phyloP scores from a whole-genome alignment of 2,888 invertebrate species.

The Drosophila mettleri region DNA sequence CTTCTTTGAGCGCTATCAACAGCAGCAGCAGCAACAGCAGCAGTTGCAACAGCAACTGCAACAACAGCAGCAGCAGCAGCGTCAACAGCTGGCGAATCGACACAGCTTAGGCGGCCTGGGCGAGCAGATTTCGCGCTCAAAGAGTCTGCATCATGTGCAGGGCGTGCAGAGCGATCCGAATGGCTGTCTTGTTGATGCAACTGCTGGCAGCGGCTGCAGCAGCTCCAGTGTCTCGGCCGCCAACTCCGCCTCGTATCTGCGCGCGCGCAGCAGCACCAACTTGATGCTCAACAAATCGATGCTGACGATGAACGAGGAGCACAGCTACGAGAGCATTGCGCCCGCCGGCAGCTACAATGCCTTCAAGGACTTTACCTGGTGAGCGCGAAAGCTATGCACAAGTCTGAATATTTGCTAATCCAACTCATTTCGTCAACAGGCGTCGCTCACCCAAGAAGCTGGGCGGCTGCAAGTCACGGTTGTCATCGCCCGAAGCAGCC shows the following conservation, averaged over 20 bases:
- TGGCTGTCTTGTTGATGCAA: constrained; percentile 25
- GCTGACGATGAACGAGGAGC: constrained; percentile 66
- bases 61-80: constrained; percentile 48
- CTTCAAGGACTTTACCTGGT: constrained; percentile 88
- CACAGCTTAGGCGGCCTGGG: constrained; percentile 53
- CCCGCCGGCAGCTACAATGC: constrained; percentile 83
- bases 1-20: constrained; percentile 87
- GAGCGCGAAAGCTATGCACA: constrained; percentile 57
- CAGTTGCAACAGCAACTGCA: constrained; percentile 54
- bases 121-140: constrained; percentile 84
- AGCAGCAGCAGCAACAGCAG: constrained; percentile 64
- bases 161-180: constrained; percentile 62
- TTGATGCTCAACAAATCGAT: constrained; percentile 73
- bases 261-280: constrained; percentile 84
- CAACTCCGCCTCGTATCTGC: constrained; percentile 65
- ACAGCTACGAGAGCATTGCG: constrained; percentile 71
- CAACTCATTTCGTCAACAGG: constrained; percentile 50
- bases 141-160: constrained; percentile 84
- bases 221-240: constrained; percentile 37
- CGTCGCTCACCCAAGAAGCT: constrained; percentile 85
- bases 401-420: not conserved
- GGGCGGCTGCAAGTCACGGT: constrained; percentile 87
- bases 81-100: constrained; percentile 52
- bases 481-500: constrained; percentile 86
- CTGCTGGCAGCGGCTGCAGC: constrained; percentile 23